These are phyloP conservation scores for Sweltsa coloradensis DNA, from an alignment of 1,140 invertebrate genomes.

Conservation along the genomic window DNA sequence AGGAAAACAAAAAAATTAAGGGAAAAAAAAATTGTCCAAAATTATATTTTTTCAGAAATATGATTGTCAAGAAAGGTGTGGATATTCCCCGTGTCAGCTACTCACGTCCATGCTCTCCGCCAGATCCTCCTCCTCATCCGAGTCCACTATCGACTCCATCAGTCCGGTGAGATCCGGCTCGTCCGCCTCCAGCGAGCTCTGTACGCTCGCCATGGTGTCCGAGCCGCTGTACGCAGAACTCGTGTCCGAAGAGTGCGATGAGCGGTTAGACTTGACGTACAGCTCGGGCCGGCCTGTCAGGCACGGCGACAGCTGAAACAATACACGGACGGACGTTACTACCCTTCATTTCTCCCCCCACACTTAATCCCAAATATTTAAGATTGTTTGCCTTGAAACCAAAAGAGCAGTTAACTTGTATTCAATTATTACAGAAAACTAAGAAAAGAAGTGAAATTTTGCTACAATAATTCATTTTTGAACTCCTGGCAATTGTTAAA, in stretches of 20 bases:
- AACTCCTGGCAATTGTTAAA: too few relatives aligned
- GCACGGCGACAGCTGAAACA: constrained; percentile 6
- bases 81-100: constrained; percentile 13
- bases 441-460: too few relatives aligned
- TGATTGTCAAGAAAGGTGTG: not conserved
- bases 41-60: not conserved
- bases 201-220: constrained; percentile 89
- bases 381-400: too few relatives aligned
- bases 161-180: constrained; percentile 87
- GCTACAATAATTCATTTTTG: too few relatives aligned
- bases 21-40: constrained; percentile 5
- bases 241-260: constrained; percentile 84
- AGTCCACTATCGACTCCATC: constrained; percentile 89
- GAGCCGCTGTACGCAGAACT: constrained; percentile 91
- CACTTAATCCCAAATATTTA: too few relatives aligned
- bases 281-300: constrained; percentile 29
- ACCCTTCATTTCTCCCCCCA: too few relatives aligned
- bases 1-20: constrained; percentile 1
- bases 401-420: too few relatives aligned
- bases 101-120: constrained; percentile 81
- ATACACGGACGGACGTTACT: too few relatives aligned
- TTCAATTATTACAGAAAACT: too few relatives aligned
- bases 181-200: constrained; percentile 65
- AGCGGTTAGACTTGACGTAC: constrained; percentile 71
- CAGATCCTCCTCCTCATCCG: constrained; percentile 81